Percentiles rank a stretch among this genome's conserved stretches.
Evolutionary conservation across 1,140 invertebrate species (phyloP).

Genomic region (Heliconius hewitsoni): DNA sequence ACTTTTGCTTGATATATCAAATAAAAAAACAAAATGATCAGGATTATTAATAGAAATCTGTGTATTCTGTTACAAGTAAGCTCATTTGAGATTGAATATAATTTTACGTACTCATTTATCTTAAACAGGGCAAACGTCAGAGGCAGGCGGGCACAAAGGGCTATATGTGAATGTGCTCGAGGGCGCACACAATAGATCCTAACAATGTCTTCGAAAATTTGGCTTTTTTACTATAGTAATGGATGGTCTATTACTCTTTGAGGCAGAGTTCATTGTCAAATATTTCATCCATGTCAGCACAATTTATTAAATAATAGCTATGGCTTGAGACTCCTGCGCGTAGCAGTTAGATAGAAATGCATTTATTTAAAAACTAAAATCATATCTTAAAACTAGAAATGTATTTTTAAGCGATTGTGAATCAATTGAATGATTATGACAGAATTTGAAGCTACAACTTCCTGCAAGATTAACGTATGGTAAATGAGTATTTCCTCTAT

Average conservation of each 20-base stretch:
- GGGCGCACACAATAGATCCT: conserved; percentile 42
- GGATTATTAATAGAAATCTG: background rate
- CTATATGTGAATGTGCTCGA: conserved; percentile 40
- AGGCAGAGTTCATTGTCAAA: conserved; percentile 35
- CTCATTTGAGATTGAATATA: conserved; percentile 49
- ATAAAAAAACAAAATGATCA: background rate
- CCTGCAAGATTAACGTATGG: no score
- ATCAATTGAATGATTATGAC: no score
- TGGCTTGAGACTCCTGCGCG: background rate
- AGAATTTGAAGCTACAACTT: no score
- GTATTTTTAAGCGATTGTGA: no score
- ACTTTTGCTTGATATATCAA: background rate
- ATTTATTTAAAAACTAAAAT: background rate
- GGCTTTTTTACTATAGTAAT: conserved; percentile 44
- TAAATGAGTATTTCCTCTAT: no score
- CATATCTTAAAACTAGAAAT: no score
- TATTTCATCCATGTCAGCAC: conserved; percentile 30
- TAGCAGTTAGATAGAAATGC: background rate
- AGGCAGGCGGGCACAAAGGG: conserved; percentile 44
- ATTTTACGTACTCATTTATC: conserved; percentile 51
- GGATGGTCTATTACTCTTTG: conserved; percentile 43
- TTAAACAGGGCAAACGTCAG: conserved; percentile 50
- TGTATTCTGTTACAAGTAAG: conserved; percentile 27
- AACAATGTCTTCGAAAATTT: conserved; percentile 48
- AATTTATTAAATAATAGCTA: conserved; percentile 26